Conservation (phyloP, 2,113 vertebrate species). For the Monarcha castaneiventris region DNA sequence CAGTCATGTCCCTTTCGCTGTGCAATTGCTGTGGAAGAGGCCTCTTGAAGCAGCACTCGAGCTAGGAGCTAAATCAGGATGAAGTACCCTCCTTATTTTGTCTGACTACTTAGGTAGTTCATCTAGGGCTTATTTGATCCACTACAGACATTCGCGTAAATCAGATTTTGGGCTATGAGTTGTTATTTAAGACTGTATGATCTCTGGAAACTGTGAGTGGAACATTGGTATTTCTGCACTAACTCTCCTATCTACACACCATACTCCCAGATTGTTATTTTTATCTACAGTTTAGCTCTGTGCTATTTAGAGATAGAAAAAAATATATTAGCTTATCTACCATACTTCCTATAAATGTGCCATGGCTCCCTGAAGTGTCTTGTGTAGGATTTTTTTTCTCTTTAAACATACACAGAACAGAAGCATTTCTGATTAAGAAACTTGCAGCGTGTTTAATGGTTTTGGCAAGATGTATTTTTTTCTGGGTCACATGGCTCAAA, state of each 20-base stretch:
- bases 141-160: neutral
- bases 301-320: neutral
- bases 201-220: neutral
- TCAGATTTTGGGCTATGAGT: neutral
- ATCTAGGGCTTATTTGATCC: neutral
- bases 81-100: constrained; percentile 6
- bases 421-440: neutral
- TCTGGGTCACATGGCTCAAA: neutral
- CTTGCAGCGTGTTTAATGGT: neutral
- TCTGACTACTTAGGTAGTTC: neutral
- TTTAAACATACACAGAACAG: neutral
- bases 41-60: neutral
- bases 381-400: neutral
- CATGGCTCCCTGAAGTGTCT: neutral
- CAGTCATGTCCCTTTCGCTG: neutral
- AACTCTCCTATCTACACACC: neutral
- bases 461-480: neutral
- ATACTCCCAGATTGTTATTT: neutral
- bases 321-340: neutral
- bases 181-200: neutral
- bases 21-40: neutral
- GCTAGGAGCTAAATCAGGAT: neutral
- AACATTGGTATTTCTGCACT: neutral
- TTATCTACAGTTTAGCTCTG: neutral
- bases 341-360: neutral